Evolutionary conservation across 2,113 vertebrate species (phyloP), one percentile per base, ranked within the genome.

Genomic region (Uria lomvia): DNA sequence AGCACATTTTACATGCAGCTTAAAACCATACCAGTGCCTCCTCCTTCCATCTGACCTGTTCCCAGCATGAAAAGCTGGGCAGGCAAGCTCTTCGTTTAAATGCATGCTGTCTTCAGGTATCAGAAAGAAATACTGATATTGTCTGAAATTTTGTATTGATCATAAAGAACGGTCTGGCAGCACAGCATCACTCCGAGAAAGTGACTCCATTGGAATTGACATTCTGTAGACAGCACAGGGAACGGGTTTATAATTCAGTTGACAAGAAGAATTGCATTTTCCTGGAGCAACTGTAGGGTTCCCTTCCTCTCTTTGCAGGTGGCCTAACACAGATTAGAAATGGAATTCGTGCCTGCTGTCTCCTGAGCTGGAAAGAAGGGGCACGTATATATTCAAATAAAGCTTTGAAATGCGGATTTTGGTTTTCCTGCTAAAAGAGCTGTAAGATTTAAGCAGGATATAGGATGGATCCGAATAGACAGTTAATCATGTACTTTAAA

Each of bases 251-350:
- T 96, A 93, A 96, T 95, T 90, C 66, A 91, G 86, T 94, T 89
- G 92, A 89, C 92, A 94, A 87, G 83, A 96, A 66, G 82, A 76
- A 96, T 6, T 96, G 94, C 86, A 17, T 95, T 95, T 94, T 94
- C 80, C 95, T 92, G 91, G 97, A 95, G 86, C 84, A 92, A 81
- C 74, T 96, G 89, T 90, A 60, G 88, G 92, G 68, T 74, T 94
- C 78, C 87, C 70, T 91, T 91, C 88, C 74, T 92, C 71, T 85
- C 86, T 92, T 95, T 94, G 97, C 96, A 95, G 96, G 94, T 97
- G 97, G 96, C 92, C 96, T 94, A 82, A 71, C 68, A 87, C 49
- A 72, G 77, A 95, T 96, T 90, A 92, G 91, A 88, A 91, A 91
- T 88, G 87, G 89, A 92, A 97, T 95, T 94, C 77, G 72, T 5